These are phyloP conservation scores for Thera obeliscata DNA, from an alignment of 2,888 invertebrate genomes.

Conservation along the genomic window DNA sequence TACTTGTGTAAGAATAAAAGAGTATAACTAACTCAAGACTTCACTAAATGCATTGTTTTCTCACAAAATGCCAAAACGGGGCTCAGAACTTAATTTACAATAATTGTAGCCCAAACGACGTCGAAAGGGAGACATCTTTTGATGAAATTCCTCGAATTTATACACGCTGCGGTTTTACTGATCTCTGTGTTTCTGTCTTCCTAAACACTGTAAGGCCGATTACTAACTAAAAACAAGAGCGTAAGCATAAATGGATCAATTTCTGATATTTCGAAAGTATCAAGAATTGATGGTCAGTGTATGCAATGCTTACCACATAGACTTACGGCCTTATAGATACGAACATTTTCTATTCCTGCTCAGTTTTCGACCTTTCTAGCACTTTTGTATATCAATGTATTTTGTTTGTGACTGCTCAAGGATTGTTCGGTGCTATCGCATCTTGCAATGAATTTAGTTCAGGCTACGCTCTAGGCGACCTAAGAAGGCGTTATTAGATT, in stretches of 20 bases:
- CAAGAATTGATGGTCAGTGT: neutral
- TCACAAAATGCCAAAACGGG: slow-evolving; percentile 15
- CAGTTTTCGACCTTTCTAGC: slow-evolving; percentile 54
- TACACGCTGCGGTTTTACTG: slow-evolving; percentile 32
- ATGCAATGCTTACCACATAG: slow-evolving; percentile 5
- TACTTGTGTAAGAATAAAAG: neutral
- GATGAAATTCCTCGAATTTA: slow-evolving; percentile 21
- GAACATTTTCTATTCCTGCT: slow-evolving; percentile 49
- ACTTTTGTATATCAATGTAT: slow-evolving; percentile 44
- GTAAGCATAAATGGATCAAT: slow-evolving; percentile 7
- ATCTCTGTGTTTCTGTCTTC: slow-evolving; percentile 45
- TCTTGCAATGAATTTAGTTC: slow-evolving; percentile 24
- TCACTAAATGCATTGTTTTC: neutral
- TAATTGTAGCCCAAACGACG: slow-evolving; percentile 14
- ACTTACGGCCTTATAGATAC: slow-evolving; percentile 8
- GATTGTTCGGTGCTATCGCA: slow-evolving; percentile 45
- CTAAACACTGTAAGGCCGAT: slow-evolving; percentile 34
- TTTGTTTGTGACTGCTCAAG: slow-evolving; percentile 54
- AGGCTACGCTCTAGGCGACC: slow-evolving; percentile 7
- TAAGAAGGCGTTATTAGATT: slow-evolving; percentile 14
- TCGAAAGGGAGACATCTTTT: slow-evolving; percentile 20
- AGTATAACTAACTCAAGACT: neutral
- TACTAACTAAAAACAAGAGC: neutral
- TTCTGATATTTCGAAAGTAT: too few relatives aligned
- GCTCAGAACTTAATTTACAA: slow-evolving; percentile 28